Conservation (phyloP, 2,797 vertebrate species). For the Phyllotis vaccarum region DNA sequence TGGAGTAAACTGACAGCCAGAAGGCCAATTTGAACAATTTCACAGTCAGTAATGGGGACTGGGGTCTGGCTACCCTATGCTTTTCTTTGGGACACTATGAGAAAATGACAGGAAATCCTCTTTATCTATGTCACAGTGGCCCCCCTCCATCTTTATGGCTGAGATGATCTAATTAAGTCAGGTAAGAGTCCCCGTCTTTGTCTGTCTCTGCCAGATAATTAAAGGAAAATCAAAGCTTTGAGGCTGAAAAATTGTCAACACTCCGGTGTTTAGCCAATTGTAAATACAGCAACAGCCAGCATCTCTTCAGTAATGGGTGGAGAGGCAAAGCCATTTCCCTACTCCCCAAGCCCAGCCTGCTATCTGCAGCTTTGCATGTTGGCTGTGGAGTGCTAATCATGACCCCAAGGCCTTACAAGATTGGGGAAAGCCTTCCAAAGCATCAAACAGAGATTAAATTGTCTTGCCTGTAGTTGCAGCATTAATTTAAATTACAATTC, state of each 20-base stretch:
- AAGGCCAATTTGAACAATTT: neutral
- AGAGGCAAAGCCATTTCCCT: neutral
- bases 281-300: conserved; percentile 63
- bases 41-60: neutral
- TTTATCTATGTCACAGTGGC: conserved; percentile 49
- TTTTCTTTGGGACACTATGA: conserved; percentile 30
- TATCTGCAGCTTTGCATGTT: conserved; percentile 45
- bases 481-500: conserved; percentile 80
- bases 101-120: conserved; percentile 55
- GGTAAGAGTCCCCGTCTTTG: conserved; percentile 42
- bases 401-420: conserved; percentile 76
- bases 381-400: conserved; percentile 51
- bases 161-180: conserved; percentile 71
- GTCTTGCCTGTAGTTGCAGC: conserved; percentile 73
- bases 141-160: conserved; percentile 35
- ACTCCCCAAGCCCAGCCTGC: neutral
- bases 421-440: conserved; percentile 73
- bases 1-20: neutral
- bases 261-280: conserved; percentile 53
- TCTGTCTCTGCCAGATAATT: conserved; percentile 65
- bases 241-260: conserved; percentile 53
- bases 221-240: conserved; percentile 76
- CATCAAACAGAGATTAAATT: conserved; percentile 80
- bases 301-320: neutral
- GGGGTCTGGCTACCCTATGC: neutral